Percentiles rank a stretch among this genome's conserved stretches.
Evolutionary conservation across 2,888 invertebrate genomes (phyloP).

Genomic region (Vesta saturnalis): DNA sequence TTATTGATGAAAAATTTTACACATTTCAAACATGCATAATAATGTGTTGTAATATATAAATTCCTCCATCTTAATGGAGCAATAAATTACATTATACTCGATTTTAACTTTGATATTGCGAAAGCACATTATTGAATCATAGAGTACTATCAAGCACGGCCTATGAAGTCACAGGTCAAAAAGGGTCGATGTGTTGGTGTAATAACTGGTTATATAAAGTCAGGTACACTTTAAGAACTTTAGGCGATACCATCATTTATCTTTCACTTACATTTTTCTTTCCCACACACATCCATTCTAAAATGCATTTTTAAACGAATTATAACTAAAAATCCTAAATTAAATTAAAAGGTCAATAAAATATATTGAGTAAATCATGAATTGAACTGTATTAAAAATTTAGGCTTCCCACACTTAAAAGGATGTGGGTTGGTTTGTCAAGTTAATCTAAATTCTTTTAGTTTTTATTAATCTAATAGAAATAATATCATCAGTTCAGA

Average conservation of each 20-base stretch:
- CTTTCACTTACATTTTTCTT: background rate
- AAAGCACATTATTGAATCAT: constrained; percentile 42
- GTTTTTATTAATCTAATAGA: constrained; percentile 24
- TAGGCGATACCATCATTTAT: background rate
- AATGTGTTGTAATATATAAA: constrained; percentile 19
- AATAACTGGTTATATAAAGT: constrained; percentile 21
- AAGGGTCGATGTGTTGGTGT: constrained; percentile 27
- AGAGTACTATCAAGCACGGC: constrained; percentile 33
- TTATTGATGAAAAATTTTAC: too few relatives aligned
- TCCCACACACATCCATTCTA: too few relatives aligned
- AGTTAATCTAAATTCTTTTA: constrained; percentile 26
- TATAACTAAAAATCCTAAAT: background rate
- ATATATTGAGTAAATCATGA: background rate
- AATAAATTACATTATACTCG: constrained; percentile 40
- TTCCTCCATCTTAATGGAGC: constrained; percentile 37
- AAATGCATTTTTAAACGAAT: background rate
- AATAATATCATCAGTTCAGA: constrained; percentile 26
- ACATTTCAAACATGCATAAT: background rate
- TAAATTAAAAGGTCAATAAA: too few relatives aligned
- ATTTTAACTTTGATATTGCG: constrained; percentile 40
- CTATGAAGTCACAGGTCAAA: constrained; percentile 33
- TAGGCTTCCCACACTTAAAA: constrained; percentile 4
- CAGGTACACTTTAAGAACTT: background rate
- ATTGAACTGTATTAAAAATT: background rate
- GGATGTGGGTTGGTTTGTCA: constrained; percentile 27